These are phyloP conservation scores for Phenganax marumi DNA, from an alignment of 92 coral and sea anemone species.

Conservation along the genomic window DNA sequence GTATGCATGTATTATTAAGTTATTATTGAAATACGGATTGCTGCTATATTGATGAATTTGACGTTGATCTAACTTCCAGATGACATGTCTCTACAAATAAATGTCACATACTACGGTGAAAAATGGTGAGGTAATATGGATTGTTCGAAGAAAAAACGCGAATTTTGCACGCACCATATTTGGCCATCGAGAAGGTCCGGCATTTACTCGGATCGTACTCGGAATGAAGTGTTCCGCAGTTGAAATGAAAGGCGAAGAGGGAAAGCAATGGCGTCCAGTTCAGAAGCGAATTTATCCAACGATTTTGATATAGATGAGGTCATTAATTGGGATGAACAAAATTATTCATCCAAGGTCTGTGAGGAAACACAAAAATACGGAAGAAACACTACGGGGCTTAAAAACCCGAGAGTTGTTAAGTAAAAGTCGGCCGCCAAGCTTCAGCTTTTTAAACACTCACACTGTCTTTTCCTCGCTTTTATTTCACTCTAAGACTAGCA, in stretches of 20 bases:
- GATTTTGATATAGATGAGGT: constrained; percentile 99
- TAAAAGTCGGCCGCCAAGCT: constrained; percentile 11
- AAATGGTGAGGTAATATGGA: too few species aligned
- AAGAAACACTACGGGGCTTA: constrained; percentile 37
- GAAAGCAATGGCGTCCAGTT: constrained; percentile 81
- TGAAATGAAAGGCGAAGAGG: neutral
- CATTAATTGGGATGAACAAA: constrained; percentile 99
- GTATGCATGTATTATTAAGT: too few species aligned
- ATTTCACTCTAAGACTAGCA: constrained; percentile 10
- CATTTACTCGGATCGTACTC: neutral
- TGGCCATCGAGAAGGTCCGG: constrained; percentile 12
- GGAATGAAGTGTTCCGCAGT: neutral
- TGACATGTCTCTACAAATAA: too few species aligned
- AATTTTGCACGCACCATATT: neutral
- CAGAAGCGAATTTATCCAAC: constrained; percentile 84
- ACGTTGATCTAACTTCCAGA: too few species aligned
- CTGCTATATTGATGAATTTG: too few species aligned
- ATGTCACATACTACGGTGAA: too few species aligned
- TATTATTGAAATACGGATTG: too few species aligned
- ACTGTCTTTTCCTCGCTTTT: constrained; percentile 19
- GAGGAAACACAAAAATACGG: constrained; percentile 49
- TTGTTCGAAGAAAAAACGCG: too few species aligned
- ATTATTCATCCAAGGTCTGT: constrained; percentile 99
- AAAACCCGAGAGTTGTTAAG: neutral
- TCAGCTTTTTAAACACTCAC: neutral